Conservation (phyloP, 2,888 invertebrate species). For the Leptinotarsa juncta region DNA sequence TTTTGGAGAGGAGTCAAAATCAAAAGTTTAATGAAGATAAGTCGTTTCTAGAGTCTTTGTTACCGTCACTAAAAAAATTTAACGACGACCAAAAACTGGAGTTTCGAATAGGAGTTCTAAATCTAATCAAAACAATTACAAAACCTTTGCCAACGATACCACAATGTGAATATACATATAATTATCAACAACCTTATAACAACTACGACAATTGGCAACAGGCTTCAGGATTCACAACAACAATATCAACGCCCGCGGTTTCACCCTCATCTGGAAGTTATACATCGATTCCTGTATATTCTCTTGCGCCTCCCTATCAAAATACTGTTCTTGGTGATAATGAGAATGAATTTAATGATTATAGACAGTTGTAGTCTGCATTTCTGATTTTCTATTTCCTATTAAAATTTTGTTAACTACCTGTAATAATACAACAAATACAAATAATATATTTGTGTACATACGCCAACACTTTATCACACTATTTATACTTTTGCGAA, state of each 20-base stretch:
- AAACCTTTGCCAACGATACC: conserved; percentile 11
- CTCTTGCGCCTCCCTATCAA: conserved; percentile 7
- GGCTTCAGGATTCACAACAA: conserved; percentile 8
- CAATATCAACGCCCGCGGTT: conserved; percentile 14
- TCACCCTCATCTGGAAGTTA: conserved; percentile 13
- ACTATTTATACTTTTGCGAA: conserved; percentile 17
- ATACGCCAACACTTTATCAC: conserved; percentile 6
- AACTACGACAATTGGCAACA: conserved; percentile 9
- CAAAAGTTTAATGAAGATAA: conserved; percentile 15
- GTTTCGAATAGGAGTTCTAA: conserved; percentile 21
- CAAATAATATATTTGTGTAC: conserved; percentile 11
- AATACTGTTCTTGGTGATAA: conserved; percentile 12
- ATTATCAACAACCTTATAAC: neutral
- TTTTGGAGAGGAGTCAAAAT: conserved; percentile 15
- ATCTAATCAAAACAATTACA: conserved; percentile 13
- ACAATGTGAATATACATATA: conserved; percentile 4
- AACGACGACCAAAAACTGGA: conserved; percentile 17
- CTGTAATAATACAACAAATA: conserved; percentile 16
- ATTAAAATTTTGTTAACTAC: conserved; percentile 16
- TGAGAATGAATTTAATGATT: conserved; percentile 7
- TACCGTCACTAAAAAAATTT: conserved; percentile 9
- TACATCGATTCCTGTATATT: conserved; percentile 8
- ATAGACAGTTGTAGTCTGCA: conserved; percentile 12
- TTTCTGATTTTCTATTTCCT: conserved; percentile 13
- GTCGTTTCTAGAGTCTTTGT: conserved; percentile 2